Percentiles rank a stretch among this genome's conserved stretches.
phyloP scores from a whole-genome alignment of 2,888 invertebrate genomes.

The Tetanocera ferruginea region DNA sequence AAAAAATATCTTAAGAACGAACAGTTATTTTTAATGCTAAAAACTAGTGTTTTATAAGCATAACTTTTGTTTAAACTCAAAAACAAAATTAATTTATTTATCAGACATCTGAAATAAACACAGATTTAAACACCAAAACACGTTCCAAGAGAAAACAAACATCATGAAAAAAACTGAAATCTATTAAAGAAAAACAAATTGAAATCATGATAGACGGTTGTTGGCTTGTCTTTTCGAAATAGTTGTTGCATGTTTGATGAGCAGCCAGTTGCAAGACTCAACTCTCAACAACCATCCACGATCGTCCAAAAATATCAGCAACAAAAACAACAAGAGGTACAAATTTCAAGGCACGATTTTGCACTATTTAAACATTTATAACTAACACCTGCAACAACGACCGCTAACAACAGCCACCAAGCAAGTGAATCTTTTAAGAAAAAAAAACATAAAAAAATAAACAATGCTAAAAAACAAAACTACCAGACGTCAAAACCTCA shows the following conservation, averaged over 20 bases:
- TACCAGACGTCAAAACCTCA: constrained; percentile 11
- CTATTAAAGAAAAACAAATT: background rate
- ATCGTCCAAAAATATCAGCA: constrained; percentile 25
- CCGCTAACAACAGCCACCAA: background rate
- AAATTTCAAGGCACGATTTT: constrained; percentile 51
- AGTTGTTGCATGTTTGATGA: background rate
- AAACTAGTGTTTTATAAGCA: too few species aligned
- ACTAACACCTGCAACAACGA: constrained; percentile 51
- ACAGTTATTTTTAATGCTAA: too few species aligned
- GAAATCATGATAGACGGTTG: background rate
- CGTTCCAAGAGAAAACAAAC: too few species aligned
- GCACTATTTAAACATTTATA: constrained; percentile 53
- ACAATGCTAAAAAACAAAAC: background rate
- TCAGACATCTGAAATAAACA: too few species aligned
- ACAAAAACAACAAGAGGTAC: constrained; percentile 46
- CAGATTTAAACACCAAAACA: too few species aligned
- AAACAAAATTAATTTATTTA: too few species aligned
- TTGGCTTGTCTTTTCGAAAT: background rate
- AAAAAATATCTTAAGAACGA: too few species aligned
- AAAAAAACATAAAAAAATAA: too few species aligned
- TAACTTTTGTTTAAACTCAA: too few species aligned
- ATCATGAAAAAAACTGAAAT: background rate
- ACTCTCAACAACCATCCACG: background rate
- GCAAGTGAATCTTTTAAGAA: constrained; percentile 5
- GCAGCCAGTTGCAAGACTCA: background rate